phyloP scores from a whole-genome alignment of 2,888 invertebrate species.

The Hartigia nigra region DNA sequence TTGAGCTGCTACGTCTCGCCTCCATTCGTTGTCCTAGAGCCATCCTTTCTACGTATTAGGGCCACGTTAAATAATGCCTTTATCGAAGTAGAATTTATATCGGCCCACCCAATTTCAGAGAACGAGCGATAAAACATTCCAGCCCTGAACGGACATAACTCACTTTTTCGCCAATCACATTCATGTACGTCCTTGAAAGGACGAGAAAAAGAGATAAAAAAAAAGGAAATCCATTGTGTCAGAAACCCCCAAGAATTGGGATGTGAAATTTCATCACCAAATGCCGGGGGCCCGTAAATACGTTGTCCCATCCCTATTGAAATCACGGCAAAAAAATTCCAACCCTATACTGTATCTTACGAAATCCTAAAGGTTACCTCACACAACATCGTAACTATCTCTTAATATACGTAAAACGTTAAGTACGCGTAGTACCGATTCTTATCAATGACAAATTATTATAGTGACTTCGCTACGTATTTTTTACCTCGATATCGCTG shows the following conservation, averaged over 20 bases:
- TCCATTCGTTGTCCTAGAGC: not conserved
- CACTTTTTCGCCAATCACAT: constrained; percentile 26
- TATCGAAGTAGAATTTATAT: constrained; percentile 40
- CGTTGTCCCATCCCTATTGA: not conserved
- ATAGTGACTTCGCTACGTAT: not conserved
- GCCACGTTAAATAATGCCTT: constrained; percentile 39
- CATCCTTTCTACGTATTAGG: constrained; percentile 30
- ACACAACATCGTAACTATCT: not conserved
- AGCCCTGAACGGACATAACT: constrained; percentile 14
- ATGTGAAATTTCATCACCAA: not conserved
- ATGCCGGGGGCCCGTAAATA: not conserved
- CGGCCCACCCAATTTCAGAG: constrained; percentile 26
- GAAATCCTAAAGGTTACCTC: not conserved
- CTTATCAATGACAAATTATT: too few species aligned
- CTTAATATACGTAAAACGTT: not conserved
- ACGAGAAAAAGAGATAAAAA: constrained; percentile 17
- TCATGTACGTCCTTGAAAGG: constrained; percentile 19
- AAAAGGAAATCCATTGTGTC: constrained; percentile 20
- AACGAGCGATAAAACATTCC: constrained; percentile 28
- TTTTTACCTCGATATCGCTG: not conserved
- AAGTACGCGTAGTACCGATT: not conserved
- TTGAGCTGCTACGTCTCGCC: not conserved
- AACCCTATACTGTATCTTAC: not conserved
- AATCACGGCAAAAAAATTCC: not conserved
- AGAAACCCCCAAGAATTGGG: not conserved